Conservation (phyloP, 2,797 vertebrate genomes). For the Macropus fuliginosus region DNA sequence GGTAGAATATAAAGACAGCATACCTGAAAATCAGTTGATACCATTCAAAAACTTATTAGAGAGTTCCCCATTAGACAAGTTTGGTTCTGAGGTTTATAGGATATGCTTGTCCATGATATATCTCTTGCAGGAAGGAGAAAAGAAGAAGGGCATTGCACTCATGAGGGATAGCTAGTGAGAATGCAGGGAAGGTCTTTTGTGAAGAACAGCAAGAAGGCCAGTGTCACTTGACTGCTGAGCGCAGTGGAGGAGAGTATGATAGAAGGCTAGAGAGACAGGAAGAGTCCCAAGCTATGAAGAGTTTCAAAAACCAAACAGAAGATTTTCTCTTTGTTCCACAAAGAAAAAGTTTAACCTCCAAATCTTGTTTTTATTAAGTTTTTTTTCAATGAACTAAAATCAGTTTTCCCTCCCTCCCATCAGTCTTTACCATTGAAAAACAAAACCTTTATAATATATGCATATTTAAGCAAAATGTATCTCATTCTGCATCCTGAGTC, state of each 20-base stretch:
- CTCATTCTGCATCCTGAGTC: background rate
- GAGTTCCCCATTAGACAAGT: background rate
- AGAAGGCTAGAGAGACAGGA: background rate
- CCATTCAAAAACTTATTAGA: background rate
- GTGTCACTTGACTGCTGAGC: background rate
- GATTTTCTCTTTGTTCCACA: background rate
- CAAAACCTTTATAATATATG: background rate
- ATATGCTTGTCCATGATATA: background rate
- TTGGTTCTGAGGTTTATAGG: background rate
- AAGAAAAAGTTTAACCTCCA: background rate
- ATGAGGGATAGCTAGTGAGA: background rate
- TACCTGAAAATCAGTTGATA: background rate
- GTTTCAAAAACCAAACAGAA: background rate
- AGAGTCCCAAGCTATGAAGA: background rate
- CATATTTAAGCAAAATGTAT: background rate
- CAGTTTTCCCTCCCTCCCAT: background rate
- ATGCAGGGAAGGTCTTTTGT: background rate
- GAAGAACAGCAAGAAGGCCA: background rate
- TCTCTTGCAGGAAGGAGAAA: background rate
- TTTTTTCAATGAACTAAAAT: background rate
- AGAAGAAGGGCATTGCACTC: background rate
- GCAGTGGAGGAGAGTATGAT: background rate
- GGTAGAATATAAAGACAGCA: too few species aligned
- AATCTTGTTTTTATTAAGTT: background rate
- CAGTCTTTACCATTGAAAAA: background rate